Conservation (phyloP, 2,113 vertebrate genomes). For the Sciurus niger region DNA sequence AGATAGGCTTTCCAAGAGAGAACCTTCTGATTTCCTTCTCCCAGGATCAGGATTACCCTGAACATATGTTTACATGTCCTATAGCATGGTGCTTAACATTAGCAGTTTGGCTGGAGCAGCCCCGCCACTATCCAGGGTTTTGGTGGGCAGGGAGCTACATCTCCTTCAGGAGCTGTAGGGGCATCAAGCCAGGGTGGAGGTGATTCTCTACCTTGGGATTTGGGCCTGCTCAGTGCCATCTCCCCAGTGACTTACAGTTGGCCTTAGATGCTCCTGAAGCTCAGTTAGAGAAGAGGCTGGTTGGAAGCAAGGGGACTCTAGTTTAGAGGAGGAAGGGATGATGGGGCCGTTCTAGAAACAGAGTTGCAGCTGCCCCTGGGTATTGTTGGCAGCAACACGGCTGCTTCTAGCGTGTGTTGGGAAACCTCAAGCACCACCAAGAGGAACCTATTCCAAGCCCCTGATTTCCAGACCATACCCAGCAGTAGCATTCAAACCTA, state of each 20-base stretch:
- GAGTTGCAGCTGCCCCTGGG: background rate
- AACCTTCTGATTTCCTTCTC: background rate
- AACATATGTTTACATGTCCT: background rate
- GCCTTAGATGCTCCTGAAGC: background rate
- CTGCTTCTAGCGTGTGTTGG: background rate
- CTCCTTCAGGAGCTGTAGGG: background rate
- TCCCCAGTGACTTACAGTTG: background rate
- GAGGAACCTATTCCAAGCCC: constrained; percentile 38
- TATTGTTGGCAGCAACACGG: background rate
- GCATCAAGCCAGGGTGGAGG: background rate
- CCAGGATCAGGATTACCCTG: background rate
- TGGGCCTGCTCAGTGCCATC: background rate
- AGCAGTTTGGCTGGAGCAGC: background rate
- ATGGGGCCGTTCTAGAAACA: background rate
- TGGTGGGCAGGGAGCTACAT: background rate
- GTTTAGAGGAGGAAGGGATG: background rate
- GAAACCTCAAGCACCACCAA: constrained; percentile 56
- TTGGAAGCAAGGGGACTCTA: background rate
- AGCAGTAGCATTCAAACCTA: constrained; percentile 23
- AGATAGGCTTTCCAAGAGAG: background rate
- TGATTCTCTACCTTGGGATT: background rate
- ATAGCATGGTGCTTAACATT: background rate
- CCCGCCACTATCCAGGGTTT: background rate
- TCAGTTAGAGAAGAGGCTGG: background rate
- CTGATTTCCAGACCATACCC: constrained; percentile 65